Conservation (phyloP, 2,888 invertebrate species). For the Tanypteryx hageni region DNA sequence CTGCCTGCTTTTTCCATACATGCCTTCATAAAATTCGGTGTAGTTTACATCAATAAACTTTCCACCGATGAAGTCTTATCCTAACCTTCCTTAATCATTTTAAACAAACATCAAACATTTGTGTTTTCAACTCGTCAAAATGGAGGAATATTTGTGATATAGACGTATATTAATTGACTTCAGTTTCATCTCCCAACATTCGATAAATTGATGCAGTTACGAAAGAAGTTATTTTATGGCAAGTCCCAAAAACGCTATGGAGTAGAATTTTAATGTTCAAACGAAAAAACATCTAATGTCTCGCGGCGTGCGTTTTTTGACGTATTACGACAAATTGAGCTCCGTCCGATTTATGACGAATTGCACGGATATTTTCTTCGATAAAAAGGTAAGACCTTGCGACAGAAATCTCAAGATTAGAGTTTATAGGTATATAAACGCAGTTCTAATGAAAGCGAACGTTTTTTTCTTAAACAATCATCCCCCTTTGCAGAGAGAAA, state of each 20-base stretch:
- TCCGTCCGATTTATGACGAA: not conserved
- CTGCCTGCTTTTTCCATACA: no score
- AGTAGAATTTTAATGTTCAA: not conserved
- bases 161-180: no score
- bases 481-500: not conserved
- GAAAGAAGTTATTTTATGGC: not conserved
- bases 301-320: not conserved
- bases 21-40: no score
- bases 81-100: no score
- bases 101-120: no score
- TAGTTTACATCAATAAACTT: no score
- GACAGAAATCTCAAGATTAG: not conserved
- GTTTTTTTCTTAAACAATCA: conserved; percentile 17
- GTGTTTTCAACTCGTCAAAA: no score
- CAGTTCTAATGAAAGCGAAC: not conserved
- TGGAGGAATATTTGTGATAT: no score
- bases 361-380: not conserved
- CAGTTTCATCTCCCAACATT: no score
- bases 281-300: not conserved
- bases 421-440: not conserved
- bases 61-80: no score
- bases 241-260: not conserved
- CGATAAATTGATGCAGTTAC: not conserved
- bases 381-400: not conserved
- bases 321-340: not conserved